Base-by-base conservation (phyloP, 2,113 vertebrate genomes). In the Larimichthys crocea region DNA sequence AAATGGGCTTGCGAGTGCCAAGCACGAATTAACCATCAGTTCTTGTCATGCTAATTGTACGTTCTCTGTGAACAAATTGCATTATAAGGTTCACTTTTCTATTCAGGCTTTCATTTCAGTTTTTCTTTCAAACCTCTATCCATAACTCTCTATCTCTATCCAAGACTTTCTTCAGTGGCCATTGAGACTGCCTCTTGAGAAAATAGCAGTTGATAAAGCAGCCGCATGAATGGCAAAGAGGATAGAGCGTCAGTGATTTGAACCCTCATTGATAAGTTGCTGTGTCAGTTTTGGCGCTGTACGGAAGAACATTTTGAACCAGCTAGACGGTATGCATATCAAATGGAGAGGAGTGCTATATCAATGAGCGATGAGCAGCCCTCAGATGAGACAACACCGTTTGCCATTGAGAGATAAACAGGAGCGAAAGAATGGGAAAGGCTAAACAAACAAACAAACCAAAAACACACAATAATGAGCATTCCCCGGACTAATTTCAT, bases 401-500 rank as follows among this genome's bases (percentile, higher is more conserved):
- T 84, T 84, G 62, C 74, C 74, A 86, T 56, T 63, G 75, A 87
- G 79, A 75, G 76, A 89, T 74, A 86, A 86, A 87, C 67, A 71
- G 80, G 5, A 72, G 42, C 60, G 56, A 86, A 64, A 83, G 74
- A 75, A 74, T 48, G 19, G 3, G 12, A 68, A 60, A 63, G 80
- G 59, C 46, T 42, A 84, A 79, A 92, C 78, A 88, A 92, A 84
- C 87, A 88, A 91, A 84, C 87, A 88, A 91, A 87, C 62, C 68
- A 72, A 74, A 85, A 86, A 77, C 42, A 60, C 65, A 83, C 78
- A 91, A 88, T 93, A 93, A 94, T 92, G 91, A 93, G 92, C 93
- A 89, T 92, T 93, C 91, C 88, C 90, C 55, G 68, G 89, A 78
- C 88, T 93, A 82, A 59, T 89, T 74, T 82, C 86, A 86, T 92